Conservation (phyloP, 1,140 invertebrate species). For the Drosophila willistoni region DNA sequence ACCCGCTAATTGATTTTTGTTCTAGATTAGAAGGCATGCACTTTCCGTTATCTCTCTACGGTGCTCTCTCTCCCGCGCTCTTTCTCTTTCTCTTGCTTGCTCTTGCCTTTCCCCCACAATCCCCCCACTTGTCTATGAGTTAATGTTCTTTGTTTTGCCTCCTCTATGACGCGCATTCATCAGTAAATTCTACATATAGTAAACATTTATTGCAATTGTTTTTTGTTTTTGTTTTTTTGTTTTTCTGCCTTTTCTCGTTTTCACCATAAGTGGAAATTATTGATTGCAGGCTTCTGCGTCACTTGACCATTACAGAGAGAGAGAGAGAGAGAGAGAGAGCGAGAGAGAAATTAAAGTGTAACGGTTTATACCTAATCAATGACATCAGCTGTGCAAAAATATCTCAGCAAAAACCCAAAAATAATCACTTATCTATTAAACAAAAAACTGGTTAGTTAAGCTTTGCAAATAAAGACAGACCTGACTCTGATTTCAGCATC, state of each 20-base stretch:
- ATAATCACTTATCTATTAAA: constrained; percentile 27
- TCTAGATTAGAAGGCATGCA: constrained; percentile 55
- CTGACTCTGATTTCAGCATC: constrained; percentile 11
- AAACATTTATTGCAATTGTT: constrained; percentile 38
- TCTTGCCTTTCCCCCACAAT: no score
- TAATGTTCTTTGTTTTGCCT: constrained; percentile 51
- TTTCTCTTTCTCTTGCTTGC: not conserved
- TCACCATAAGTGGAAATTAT: constrained; percentile 63
- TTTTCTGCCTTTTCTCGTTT: constrained; percentile 42
- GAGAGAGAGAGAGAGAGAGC: not conserved
- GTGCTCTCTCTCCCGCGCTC: not conserved
- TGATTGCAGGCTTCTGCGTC: constrained; percentile 54
- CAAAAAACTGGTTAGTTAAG: constrained; percentile 61
- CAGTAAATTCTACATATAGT: constrained; percentile 23
- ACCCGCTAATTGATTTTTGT: constrained; percentile 66
- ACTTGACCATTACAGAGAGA: constrained; percentile 7
- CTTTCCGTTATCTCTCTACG: constrained; percentile 32
- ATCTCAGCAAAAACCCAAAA: constrained; percentile 24
- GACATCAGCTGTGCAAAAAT: constrained; percentile 77
- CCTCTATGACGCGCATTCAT: constrained; percentile 54
- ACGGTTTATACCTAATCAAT: constrained; percentile 35
- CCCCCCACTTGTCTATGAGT: not conserved
- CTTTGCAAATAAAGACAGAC: constrained; percentile 38
- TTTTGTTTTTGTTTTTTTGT: constrained; percentile 35
- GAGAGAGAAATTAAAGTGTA: constrained; percentile 2